Evolutionary conservation across 2,888 invertebrate genomes (phyloP), one percentile per base, ranked within the genome.

Genomic region (Desoria tigrina): DNA sequence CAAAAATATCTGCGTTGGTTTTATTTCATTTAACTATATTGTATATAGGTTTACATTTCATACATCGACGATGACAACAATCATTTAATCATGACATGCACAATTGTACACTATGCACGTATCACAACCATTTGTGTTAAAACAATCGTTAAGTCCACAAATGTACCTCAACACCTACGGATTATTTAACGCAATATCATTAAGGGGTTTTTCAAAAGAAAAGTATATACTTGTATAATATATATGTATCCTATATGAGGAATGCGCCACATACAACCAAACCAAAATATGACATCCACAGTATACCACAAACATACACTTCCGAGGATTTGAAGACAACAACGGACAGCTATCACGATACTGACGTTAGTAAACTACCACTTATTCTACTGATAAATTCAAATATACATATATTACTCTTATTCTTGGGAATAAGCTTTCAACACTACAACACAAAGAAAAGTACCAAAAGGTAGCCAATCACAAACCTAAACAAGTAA

Each of bases 81-180:
- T 39, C 39, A 39, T 39, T 39, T 39, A 9, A 45, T 45, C 21
- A 45, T 45, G 45, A 45, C 45, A 18, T 45, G 45, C 21, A 45
- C 6, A 16, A 6, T 45, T 45, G 45, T 16, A 45, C 6, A 16
- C 45, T 45, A 45, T 21, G 45, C 45, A 45, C 45, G 45, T 45
- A 45, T 45, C 45, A 45, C 45, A 45, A 45, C 45, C 45, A 45
- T 21, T 45, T 45, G 45, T 45, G 21, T 45, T 45, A 21, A 45
- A 45, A 45, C 21, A 18, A 45, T 18, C 16, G 16, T 45, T 45
- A 21, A 45, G 45, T 6, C 6, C 45, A 21, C 21, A 45, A 45
- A 45, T 45, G 45, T 16, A 45, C 45, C n/a, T 18, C n/a, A 45
- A 45, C 45, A 21, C 6, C 16, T 45, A 21, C 6, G 21, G 6